Evolutionary conservation across 1,140 invertebrate genomes (phyloP), one percentile per base, ranked within the genome.

Genomic region (Pseudomyrmex dendroicus): DNA sequence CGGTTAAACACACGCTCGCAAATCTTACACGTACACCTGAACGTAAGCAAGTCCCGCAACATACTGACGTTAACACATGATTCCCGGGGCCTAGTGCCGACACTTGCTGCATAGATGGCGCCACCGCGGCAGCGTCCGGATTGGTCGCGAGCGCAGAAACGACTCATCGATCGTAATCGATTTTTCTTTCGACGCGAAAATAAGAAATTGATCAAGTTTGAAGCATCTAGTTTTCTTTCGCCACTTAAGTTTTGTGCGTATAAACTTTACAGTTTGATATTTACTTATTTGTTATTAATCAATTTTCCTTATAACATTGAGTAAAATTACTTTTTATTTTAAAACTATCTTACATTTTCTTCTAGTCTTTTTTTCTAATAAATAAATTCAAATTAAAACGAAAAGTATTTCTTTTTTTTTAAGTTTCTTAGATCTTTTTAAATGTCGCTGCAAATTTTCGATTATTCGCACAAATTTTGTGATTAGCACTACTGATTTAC

Each of bases 51-150:
- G 83, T 85, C 59, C 89, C 91, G 90, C 86, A 91, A 90, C 89
- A 88, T 87, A 93, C 92, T 93, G 91, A 92, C 4, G 80, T 46
- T 59, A 87, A 87, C 90, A 91, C 91, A 91, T 90, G 90, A 91
- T 88, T 88, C 77, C 72, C 54, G 72, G 63, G 62, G 73, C 8
- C 50, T 89, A 89, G 88, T 91, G 85, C 46, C 2, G 10, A 8
- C 57, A 67, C 35, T 61, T 12, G 44, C 22, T 76, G 68, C 1
- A 8, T 25, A 89, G 89, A 10, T 44, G 89, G 87, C 89, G 68
- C 56, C 88, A 91, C 86, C 25, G 22, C 13, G 72, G 57, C 84
- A 72, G 68, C 59, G 82, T 80, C 57, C 52, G 48, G 25, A 83
- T 78, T 61, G 83, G 17, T 50, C 44, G 76, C 46, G 70, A 80